Evolutionary conservation across 2,888 invertebrate species (phyloP), one percentile per base, ranked within the genome.

Genomic region (Dolichopus griseipennis): DNA sequence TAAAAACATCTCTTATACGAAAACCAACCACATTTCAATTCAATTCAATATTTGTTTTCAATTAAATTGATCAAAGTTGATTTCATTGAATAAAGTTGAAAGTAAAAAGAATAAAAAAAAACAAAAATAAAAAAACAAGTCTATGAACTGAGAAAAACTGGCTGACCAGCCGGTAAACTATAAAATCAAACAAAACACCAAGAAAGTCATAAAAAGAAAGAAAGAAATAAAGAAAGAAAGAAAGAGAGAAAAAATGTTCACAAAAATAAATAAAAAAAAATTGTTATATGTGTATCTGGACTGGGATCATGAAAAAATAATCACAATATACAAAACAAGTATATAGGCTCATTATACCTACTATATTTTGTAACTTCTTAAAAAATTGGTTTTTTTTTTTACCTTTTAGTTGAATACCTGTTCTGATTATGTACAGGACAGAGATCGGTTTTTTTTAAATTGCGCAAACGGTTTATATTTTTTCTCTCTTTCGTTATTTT

Each of bases 361-460:
- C 2, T 27, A 27, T n/a, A 52, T 52, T n/a, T 52, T 52, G 18
- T 52, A 12, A 52, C 52, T 52, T 52, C 18, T 52, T n/a, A 52
- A 52, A 41, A 27, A 27, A 27, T 27, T n/a, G n/a, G n/a, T n/a
- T n/a, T 27, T 27, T 15, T 52, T 52, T 52, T 52, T 52, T 52
- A 52, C 52, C 52, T 52, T 52, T 52, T 52, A 52, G 52, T 52
- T 18, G 52, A 52, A 52, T 52, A 52, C 52, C 52, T 52, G 52
- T 52, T 52, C 18, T 52, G 52, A 52, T 52, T 52, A 52, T 52
- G 52, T 52, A n/a, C 52, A 52, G 52, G n/a, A 52, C 52, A 52
- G 52, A 18, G 52, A 52, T 52, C 52, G 52, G 52, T 52, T 52
- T 15, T 52, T 52, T 15, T 18, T 18, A 18, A 37, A 37, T 37